Evolutionary conservation across 1,140 invertebrate genomes (phyloP).

Genomic region (Aphis craccivora): DNA sequence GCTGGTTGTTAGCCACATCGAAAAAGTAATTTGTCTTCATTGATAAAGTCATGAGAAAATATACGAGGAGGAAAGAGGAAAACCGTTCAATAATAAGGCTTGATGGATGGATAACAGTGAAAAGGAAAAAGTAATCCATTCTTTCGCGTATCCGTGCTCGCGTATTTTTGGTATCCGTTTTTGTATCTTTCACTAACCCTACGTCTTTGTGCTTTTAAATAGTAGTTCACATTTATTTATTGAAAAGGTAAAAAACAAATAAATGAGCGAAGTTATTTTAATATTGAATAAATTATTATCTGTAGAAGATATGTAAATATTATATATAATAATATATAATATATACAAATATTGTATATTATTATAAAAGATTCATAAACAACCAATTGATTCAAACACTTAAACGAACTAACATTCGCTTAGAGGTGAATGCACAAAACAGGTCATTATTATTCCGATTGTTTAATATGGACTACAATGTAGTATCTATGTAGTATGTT

Average conservation of each 20-base stretch:
- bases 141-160: not conserved
- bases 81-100: constrained; percentile 20
- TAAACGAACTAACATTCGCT: not conserved
- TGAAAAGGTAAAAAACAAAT: not conserved
- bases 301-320: not conserved
- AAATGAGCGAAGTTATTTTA: not conserved
- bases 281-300: not conserved
- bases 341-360: not conserved
- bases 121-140: constrained; percentile 43
- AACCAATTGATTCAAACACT: not conserved
- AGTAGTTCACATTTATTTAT: not conserved
- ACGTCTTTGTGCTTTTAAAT: not conserved
- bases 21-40: constrained; percentile 52
- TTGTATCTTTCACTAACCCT: not conserved
- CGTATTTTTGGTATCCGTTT: constrained; percentile 22
- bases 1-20: constrained; percentile 9
- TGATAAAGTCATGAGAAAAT: constrained; percentile 43
- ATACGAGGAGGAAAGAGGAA: not conserved
- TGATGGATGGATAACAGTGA: constrained; percentile 38
- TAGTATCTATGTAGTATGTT: not conserved
- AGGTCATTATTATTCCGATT: not conserved
- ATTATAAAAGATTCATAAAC: not conserved
- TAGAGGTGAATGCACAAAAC: not conserved
- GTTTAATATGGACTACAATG: not conserved
- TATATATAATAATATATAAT: too few relatives aligned